Percentiles rank a stretch among this genome's conserved stretches.
Evolutionary conservation across 2,888 invertebrate species (phyloP).

Genomic region (Noctua pronuba): DNA sequence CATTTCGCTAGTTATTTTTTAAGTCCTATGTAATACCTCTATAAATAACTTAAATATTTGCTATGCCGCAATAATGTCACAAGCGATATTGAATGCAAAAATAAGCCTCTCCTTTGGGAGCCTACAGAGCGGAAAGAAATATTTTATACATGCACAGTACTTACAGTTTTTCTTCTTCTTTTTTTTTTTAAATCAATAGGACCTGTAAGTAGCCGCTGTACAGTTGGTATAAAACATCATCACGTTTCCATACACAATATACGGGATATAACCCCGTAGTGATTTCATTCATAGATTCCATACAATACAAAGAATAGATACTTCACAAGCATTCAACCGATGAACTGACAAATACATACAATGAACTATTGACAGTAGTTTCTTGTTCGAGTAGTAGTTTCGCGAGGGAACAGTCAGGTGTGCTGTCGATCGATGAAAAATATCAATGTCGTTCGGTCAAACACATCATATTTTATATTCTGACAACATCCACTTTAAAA

Average conservation of each 20-base stretch:
- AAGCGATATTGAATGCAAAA: slow-evolving; percentile 10
- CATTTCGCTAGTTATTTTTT: neutral
- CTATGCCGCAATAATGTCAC: slow-evolving; percentile 22
- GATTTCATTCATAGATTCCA: slow-evolving; percentile 43
- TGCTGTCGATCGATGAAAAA: slow-evolving; percentile 53
- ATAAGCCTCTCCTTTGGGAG: slow-evolving; percentile 16
- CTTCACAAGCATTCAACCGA: slow-evolving; percentile 43
- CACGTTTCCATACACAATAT: slow-evolving; percentile 13
- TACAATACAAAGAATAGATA: slow-evolving; percentile 42
- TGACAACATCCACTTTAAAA: slow-evolving; percentile 36
- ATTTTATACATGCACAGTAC: neutral
- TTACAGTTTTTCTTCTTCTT: neutral
- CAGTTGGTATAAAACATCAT: slow-evolving; percentile 11
- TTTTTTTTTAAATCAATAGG: neutral
- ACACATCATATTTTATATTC: slow-evolving; percentile 44
- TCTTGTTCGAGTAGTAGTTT: slow-evolving; percentile 32
- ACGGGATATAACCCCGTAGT: slow-evolving; percentile 6
- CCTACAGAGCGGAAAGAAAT: slow-evolving; percentile 1
- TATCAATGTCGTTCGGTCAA: slow-evolving; percentile 44
- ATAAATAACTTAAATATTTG: neutral
- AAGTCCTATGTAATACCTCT: neutral
- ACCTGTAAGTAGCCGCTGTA: neutral
- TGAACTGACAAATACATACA: slow-evolving; percentile 45
- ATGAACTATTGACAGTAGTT: slow-evolving; percentile 27
- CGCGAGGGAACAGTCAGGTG: slow-evolving; percentile 57